Evolutionary conservation across 2,113 vertebrate species (phyloP).

Genomic region (Ivindomyrus marchei): DNA sequence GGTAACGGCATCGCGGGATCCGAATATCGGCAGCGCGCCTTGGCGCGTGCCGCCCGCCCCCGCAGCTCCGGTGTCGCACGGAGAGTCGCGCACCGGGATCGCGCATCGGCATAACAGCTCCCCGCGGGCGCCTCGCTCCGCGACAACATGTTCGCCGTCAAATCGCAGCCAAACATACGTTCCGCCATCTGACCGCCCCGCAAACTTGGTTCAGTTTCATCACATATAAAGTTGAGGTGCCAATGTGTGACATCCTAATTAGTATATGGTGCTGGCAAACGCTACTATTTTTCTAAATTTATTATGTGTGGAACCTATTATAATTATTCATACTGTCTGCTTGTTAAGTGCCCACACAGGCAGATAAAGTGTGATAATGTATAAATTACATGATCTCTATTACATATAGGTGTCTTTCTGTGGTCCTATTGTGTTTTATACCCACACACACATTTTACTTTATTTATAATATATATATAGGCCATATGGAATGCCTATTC

Average conservation of each 20-base stretch:
- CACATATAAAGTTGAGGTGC: slow-evolving; percentile 14
- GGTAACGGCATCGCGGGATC: not conserved
- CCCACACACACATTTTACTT: too few relatives aligned
- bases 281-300: slow-evolving; percentile 18
- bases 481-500: slow-evolving; percentile 9
- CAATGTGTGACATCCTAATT: slow-evolving; percentile 25
- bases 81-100: slow-evolving; percentile 7
- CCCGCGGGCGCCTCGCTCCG: slow-evolving; percentile 5
- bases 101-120: slow-evolving; percentile 18
- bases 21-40: not conserved
- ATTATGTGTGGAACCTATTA: not conserved
- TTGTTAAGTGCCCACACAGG: slow-evolving; percentile 14
- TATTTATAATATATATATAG: not conserved
- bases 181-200: slow-evolving; percentile 23
- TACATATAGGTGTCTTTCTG: not conserved
- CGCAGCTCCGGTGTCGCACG: slow-evolving; percentile 1
- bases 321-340: slow-evolving; percentile 10
- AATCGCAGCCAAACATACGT: slow-evolving; percentile 24
- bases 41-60: not conserved
- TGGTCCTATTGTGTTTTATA: not conserved
- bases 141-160: slow-evolving; percentile 24
- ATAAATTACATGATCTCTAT: not conserved
- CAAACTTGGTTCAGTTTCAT: slow-evolving; percentile 17
- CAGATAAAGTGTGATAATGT: not conserved
- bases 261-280: slow-evolving; percentile 21